Conservation (phyloP, 2,113 vertebrate species). For the Origma solitaria region DNA sequence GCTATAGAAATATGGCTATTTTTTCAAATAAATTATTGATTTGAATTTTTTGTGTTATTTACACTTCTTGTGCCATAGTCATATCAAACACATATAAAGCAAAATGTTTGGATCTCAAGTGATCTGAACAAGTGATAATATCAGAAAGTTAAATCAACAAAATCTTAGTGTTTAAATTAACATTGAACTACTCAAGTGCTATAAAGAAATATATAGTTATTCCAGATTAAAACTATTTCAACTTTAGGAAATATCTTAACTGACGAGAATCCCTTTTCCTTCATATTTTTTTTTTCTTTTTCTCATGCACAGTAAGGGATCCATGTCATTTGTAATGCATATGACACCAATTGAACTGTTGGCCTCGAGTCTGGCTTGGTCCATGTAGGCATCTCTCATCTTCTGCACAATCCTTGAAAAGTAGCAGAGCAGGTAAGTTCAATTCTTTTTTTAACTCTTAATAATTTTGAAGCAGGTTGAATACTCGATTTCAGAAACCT, state of each 20-base stretch:
- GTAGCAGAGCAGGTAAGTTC: background rate
- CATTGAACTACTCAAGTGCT: background rate
- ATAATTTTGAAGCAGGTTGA: background rate
- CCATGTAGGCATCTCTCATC: background rate
- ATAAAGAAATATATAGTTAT: background rate
- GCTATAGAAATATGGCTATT: background rate
- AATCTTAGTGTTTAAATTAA: background rate
- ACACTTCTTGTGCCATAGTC: background rate
- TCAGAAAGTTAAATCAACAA: background rate
- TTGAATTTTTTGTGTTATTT: background rate
- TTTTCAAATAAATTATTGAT: background rate
- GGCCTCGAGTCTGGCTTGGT: background rate
- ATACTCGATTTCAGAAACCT: background rate
- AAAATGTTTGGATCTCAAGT: background rate
- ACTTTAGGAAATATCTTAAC: background rate
- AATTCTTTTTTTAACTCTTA: background rate
- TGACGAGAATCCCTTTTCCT: background rate
- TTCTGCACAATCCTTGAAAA: background rate
- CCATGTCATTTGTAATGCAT: background rate
- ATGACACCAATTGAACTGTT: background rate
- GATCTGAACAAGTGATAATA: background rate
- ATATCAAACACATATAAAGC: background rate
- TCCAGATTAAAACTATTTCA: background rate
- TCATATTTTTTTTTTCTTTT: background rate
- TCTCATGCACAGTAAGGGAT: background rate